Evolutionary conservation across 1,140 invertebrate genomes (phyloP).

Genomic region (Microplitis mediator): DNA sequence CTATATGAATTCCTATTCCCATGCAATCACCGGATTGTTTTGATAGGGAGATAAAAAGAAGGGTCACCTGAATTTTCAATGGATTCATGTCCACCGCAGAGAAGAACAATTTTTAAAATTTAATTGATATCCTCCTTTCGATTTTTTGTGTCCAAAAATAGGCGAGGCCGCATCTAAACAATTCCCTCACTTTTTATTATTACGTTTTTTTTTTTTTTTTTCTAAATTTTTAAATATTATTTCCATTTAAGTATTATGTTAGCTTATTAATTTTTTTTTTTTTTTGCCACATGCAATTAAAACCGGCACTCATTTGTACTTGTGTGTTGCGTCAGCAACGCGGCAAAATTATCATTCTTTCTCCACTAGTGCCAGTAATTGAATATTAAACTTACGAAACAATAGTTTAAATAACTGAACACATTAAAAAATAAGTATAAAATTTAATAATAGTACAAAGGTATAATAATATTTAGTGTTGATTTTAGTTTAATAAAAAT

Average conservation of each 20-base stretch:
- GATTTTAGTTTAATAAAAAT: too few species aligned
- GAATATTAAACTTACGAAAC: neutral
- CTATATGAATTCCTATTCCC: too few species aligned
- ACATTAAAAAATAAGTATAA: neutral
- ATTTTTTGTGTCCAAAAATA: too few species aligned
- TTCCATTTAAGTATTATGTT: neutral
- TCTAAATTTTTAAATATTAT: neutral
- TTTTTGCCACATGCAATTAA: neutral
- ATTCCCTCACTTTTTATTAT: too few species aligned
- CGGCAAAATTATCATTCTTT: neutral
- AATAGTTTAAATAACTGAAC: neutral
- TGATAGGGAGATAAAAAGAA: too few species aligned
- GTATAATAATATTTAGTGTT: too few species aligned
- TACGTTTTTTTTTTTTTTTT: neutral
- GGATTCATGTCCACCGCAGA: too few species aligned
- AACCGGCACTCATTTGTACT: conserved; percentile 1
- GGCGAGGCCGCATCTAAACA: too few species aligned
- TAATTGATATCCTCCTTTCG: too few species aligned
- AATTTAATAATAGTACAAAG: neutral
- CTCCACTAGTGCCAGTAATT: neutral
- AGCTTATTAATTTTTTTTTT: neutral
- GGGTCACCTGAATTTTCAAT: too few species aligned
- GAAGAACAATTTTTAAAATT: too few species aligned
- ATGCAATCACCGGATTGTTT: too few species aligned
- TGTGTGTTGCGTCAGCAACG: neutral